phyloP scores from a whole-genome alignment of 92 coral and sea anemone genomes.

The Epizoanthus fatuus region DNA sequence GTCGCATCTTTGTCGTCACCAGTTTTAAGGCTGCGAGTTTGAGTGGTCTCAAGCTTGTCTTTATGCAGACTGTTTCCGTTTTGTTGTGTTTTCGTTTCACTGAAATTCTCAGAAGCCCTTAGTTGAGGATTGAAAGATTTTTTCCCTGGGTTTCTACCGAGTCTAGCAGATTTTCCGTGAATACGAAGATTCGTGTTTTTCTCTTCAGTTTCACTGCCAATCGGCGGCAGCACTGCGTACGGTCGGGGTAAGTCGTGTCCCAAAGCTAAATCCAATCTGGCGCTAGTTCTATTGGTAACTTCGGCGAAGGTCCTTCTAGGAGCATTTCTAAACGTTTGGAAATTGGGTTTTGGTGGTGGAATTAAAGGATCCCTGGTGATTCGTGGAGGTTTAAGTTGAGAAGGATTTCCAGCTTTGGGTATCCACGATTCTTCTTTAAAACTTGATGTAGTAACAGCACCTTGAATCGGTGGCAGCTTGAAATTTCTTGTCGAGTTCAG shows the following conservation, averaged over 20 bases:
- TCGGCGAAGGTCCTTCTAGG: conserved; percentile 15
- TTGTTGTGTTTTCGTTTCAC: conserved; percentile 8
- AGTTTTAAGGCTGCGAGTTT: background rate
- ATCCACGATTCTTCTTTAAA: conserved; percentile 56
- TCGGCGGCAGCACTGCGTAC: conserved; percentile 87
- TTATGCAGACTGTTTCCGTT: background rate
- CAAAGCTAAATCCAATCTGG: conserved; percentile 26
- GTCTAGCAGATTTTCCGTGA: conserved; percentile 26
- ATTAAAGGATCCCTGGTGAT: conserved; percentile 4
- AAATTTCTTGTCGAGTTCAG: conserved; percentile 75
- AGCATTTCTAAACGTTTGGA: conserved; percentile 9
- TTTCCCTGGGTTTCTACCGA: background rate
- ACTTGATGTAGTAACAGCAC: conserved; percentile 65
- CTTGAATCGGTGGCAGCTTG: conserved; percentile 92
- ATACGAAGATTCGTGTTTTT: background rate
- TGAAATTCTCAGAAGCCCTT: background rate
- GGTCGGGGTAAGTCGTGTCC: conserved; percentile 84
- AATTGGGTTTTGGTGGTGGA: conserved; percentile 18
- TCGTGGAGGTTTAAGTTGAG: conserved; percentile 19
- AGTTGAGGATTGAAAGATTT: background rate
- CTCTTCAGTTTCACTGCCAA: conserved; percentile 48
- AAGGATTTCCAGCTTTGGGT: conserved; percentile 18
- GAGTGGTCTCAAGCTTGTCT: conserved; percentile 11
- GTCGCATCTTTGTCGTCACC: background rate
- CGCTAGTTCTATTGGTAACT: background rate